Evolutionary conservation across 2,888 invertebrate genomes (phyloP).

Genomic region (Epistrophe grossulariae): DNA sequence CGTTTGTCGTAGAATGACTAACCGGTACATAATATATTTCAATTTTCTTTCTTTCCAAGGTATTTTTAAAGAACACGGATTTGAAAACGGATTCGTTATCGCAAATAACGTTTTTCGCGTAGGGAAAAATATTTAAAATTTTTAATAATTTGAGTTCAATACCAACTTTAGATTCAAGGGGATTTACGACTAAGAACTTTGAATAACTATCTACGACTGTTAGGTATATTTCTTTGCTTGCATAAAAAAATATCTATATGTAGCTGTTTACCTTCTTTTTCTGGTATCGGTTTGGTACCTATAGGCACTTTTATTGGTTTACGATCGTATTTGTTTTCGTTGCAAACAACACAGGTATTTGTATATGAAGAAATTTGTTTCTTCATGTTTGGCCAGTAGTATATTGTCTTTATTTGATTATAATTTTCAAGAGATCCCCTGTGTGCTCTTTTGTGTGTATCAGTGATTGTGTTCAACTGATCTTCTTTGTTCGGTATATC

Average conservation of each 20-base stretch:
- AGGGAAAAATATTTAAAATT: slow-evolving; percentile 31
- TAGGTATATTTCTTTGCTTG: slow-evolving; percentile 26
- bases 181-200: slow-evolving; percentile 37
- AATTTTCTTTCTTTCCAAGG: slow-evolving; percentile 29
- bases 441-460: slow-evolving; percentile 26
- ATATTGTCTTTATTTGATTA: slow-evolving; percentile 32
- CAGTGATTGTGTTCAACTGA: slow-evolving; percentile 20
- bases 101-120: slow-evolving; percentile 25
- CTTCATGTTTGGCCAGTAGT: slow-evolving; percentile 51
- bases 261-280: slow-evolving; percentile 29
- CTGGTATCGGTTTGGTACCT: slow-evolving; percentile 30
- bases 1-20: slow-evolving; percentile 41
- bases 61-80: slow-evolving; percentile 31
- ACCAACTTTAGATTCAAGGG: slow-evolving; percentile 33
- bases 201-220: slow-evolving; percentile 44
- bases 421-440: slow-evolving; percentile 31
- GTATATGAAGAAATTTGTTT: slow-evolving; percentile 32
- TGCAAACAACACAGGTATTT: slow-evolving; percentile 30
- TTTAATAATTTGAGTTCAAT: slow-evolving; percentile 25
- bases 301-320: slow-evolving; percentile 20
- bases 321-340: slow-evolving; percentile 39
- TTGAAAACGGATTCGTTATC: slow-evolving; percentile 38
- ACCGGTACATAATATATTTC: slow-evolving; percentile 24
- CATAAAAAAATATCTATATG: slow-evolving; percentile 24
- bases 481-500: slow-evolving; percentile 32